Evolutionary conservation across 23 tunicate species (phyloP), one percentile per base, ranked within the genome.

Genomic region (Corella eumyota): DNA sequence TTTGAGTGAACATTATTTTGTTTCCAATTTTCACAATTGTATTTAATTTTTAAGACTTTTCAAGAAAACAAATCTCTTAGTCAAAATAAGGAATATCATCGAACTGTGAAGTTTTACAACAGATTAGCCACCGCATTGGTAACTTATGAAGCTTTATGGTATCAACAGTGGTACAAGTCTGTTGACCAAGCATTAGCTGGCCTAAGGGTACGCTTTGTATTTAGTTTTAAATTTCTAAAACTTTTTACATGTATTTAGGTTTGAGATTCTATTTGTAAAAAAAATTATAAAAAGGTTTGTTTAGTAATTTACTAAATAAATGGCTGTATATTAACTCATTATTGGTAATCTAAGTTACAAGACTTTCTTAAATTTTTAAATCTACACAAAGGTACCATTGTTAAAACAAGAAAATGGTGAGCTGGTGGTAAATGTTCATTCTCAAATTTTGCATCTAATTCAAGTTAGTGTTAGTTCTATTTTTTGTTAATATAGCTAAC

Each of bases 121-220:
- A 36, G 69, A 46, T 25, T 88, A 3, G 88, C 88, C 50, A 78
- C 96, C 17, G 88, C 88, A 1, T 62, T 88, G 19, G 83, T 88
- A 1, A 79, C 79, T 15, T 88, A 69, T 59, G 96, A 88, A 62
- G 72, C 96, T 0, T 46, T 88, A 33, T 78, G 88, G 88, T 73
- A 78, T 45, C 96, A 88, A 54, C 82, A 88, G 65, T 88, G 96
- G 96, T 65, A 65, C 46, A 88, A 88, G 45, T 72, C 88, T 26
- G 78, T 78, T 3, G 88, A 78, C 46, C 73, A 72, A 17, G 77
- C 72, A 0, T 36, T 73, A 56, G 32, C 65, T n/a, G 83, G 81
- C 47, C 69, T 88, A 35, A 78, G 61, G 65, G 96, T 88, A 29
- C n/a, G 7, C 5, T 9, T 11, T 64, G 24, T 64, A 0, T 1